Conservation (phyloP, 2,888 invertebrate species). For the Arctia plantaginis region DNA sequence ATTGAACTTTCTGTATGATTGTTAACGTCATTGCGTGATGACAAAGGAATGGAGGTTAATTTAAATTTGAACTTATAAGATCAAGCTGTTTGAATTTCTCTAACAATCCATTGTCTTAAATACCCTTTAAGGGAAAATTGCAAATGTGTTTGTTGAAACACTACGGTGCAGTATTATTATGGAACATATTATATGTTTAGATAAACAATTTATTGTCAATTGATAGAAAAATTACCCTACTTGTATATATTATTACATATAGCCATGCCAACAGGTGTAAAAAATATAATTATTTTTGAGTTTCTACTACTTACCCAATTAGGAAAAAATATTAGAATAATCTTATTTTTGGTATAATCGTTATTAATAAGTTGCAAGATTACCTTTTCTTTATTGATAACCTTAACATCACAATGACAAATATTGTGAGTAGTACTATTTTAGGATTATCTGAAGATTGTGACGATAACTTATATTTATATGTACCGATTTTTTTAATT, state of each 20-base stretch:
- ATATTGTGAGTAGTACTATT: not conserved
- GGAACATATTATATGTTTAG: conserved; percentile 39
- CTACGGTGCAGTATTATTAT: conserved; percentile 59
- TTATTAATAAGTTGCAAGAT: not conserved
- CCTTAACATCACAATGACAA: not conserved
- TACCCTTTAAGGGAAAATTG: conserved; percentile 26
- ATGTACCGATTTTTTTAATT: not conserved
- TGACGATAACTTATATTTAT: not conserved
- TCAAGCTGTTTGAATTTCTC: not conserved
- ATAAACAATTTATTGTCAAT: conserved; percentile 70
- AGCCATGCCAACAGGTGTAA: conserved; percentile 36
- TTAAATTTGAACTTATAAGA: not conserved
- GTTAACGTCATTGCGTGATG: not conserved
- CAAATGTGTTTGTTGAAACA: conserved; percentile 32
- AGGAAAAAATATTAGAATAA: not conserved
- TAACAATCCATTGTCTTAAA: not conserved
- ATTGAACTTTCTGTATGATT: not conserved
- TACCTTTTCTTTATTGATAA: not conserved
- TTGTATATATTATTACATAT: conserved; percentile 52
- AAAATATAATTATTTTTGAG: conserved; percentile 21
- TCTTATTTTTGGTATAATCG: not conserved
- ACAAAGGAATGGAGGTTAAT: not conserved
- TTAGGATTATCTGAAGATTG: not conserved
- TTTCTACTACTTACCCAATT: conserved; percentile 19
- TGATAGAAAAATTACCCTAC: conserved; percentile 63